phyloP scores from a whole-genome alignment of 2,113 vertebrate species.

The Catharus bicknelli region DNA sequence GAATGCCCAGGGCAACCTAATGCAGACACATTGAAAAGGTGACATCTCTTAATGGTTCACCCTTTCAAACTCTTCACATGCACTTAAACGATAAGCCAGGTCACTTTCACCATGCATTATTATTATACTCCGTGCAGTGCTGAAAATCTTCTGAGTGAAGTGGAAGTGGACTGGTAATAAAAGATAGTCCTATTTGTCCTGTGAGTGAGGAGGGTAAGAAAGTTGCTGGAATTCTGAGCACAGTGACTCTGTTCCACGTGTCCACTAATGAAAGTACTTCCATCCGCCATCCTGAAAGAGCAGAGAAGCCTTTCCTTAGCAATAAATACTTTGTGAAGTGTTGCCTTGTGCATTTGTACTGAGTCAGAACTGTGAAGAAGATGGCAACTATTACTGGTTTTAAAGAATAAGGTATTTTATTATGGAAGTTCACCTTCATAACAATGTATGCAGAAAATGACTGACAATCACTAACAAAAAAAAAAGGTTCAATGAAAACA shows the following conservation, averaged over 20 bases:
- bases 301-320: not conserved
- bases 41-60: not conserved
- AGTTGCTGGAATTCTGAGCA: not conserved
- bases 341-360: not conserved
- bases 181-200: not conserved
- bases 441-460: not conserved
- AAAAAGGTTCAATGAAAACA: not conserved
- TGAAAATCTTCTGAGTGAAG: not conserved
- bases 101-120: not conserved
- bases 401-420: slow-evolving; percentile 39
- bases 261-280: not conserved
- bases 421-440: slow-evolving; percentile 3
- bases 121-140: not conserved
- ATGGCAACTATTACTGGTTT: not conserved
- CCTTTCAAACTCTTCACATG: not conserved
- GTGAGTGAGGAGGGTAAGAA: not conserved
- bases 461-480: not conserved
- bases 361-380: not conserved
- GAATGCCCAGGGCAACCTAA: not conserved
- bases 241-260: not conserved
- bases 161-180: not conserved
- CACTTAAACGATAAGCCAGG: not conserved
- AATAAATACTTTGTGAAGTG: not conserved
- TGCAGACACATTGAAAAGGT: not conserved
- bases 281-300: not conserved